Evolutionary conservation across 1,140 invertebrate genomes (phyloP).

Genomic region (Arion vulgaris): DNA sequence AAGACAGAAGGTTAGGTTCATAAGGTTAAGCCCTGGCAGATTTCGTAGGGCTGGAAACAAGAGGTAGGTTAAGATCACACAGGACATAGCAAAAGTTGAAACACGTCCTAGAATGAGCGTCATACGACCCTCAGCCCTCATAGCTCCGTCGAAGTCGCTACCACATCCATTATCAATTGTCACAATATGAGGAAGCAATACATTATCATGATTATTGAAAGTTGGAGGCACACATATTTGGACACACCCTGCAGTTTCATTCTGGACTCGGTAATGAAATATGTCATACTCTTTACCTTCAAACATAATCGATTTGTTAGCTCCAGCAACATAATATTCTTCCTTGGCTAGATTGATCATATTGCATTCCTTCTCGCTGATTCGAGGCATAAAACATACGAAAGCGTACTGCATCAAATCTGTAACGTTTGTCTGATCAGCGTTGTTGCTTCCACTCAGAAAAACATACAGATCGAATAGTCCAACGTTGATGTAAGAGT

Average conservation of each 20-base stretch:
- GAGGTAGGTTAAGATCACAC: constrained; percentile 71
- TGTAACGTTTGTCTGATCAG: constrained; percentile 40
- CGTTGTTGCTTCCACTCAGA: constrained; percentile 49
- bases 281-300: constrained; percentile 50
- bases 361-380: constrained; percentile 58
- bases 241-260: constrained; percentile 44
- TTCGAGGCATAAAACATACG: constrained; percentile 60
- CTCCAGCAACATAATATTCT: constrained; percentile 66
- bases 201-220: constrained; percentile 28
- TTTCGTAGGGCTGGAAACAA: constrained; percentile 74
- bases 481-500: constrained; percentile 52
- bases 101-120: constrained; percentile 62
- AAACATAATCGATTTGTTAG: constrained; percentile 54
- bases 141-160: constrained; percentile 41
- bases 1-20: constrained; percentile 74
- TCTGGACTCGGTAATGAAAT: constrained; percentile 53
- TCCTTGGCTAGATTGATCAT: constrained; percentile 70
- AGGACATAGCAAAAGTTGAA: constrained; percentile 59
- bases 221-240: constrained; percentile 57
- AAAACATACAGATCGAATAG: constrained; percentile 61
- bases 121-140: constrained; percentile 56
- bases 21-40: constrained; percentile 75
- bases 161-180: background rate
- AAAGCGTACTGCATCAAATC: constrained; percentile 49
- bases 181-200: background rate